phyloP scores from a whole-genome alignment of 2,113 vertebrate species.

The Danionella cerebrum region DNA sequence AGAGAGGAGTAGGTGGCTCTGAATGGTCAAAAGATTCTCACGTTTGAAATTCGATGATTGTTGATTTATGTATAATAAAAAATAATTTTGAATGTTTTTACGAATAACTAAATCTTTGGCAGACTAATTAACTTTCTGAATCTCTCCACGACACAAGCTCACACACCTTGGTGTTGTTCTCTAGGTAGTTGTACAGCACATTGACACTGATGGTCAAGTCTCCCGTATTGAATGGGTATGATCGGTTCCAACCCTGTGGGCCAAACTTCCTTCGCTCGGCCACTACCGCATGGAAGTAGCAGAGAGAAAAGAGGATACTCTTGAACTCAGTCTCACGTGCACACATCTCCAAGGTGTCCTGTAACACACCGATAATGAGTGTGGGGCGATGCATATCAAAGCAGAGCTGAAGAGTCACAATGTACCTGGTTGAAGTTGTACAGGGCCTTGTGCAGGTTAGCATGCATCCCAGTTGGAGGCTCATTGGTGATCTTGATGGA shows the following conservation, averaged over 20 bases:
- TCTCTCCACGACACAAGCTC: too few relatives aligned
- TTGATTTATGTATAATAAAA: too few relatives aligned
- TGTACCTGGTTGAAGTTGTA: slow-evolving; percentile 93
- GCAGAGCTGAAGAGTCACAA: too few relatives aligned
- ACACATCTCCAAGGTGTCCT: slow-evolving; percentile 93
- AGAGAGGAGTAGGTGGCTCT: too few relatives aligned
- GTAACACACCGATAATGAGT: slow-evolving; percentile 27
- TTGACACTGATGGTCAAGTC: slow-evolving; percentile 90
- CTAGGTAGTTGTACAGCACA: slow-evolving; percentile 88
- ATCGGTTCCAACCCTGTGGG: slow-evolving; percentile 88
- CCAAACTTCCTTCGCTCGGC: slow-evolving; percentile 88
- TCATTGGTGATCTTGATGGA: slow-evolving; percentile 94
- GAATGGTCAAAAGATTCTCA: too few relatives aligned
- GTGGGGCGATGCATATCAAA: too few relatives aligned
- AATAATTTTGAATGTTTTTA: too few relatives aligned
- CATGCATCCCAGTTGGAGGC: slow-evolving; percentile 79
- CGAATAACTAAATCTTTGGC: too few relatives aligned
- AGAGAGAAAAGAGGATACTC: slow-evolving; percentile 86
- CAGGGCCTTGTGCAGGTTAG: slow-evolving; percentile 90
- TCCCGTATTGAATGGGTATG: slow-evolving; percentile 85
- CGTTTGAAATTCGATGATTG: too few relatives aligned
- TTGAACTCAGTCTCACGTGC: slow-evolving; percentile 84
- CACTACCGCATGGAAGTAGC: slow-evolving; percentile 92
- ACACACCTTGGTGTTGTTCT: slow-evolving; percentile 82
- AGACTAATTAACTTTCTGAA: too few relatives aligned